Evolutionary conservation across 2,797 vertebrate species (phyloP), one percentile per base, ranked within the genome.

Genomic region (Lepilemur ruficaudatus): DNA sequence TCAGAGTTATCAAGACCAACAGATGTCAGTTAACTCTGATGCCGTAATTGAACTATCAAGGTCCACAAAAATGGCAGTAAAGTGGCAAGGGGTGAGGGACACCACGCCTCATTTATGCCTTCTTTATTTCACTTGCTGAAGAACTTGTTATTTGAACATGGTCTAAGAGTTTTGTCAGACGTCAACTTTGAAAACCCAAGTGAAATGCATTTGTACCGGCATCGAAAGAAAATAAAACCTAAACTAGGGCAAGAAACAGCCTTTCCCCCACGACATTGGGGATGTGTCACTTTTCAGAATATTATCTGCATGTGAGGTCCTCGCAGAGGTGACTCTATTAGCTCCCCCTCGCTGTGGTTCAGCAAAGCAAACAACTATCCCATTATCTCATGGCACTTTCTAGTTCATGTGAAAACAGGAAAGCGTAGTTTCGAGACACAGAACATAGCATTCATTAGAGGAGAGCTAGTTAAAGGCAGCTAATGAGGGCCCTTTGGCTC

Each of bases 381-480:
- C 59, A 95, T 96, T 76, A 95, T 93, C 35, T 81, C 72, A 83
- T 22, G 82, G 67, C 46, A 91, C 83, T 94, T 96, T 93, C 72
- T 52, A 92, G 50, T 83, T 93, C 84, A 35, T 92, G 22, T 93
- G 72, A 97, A 93, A 91, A 81, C 92, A 82, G 81, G 8, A 43
- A 94, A 94, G 75, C 13, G 8, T 70, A 70, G 30, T 89, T 97
- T 96, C 5, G 35, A 87, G 86, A 85, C 65, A 87, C 41, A 84
- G 94, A 93, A 91, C 78, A 70, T 5, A 88, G 67, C 32, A 30
- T 93, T 97, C 87, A 96, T 95, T 91, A 97, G 48, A 97, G 48
- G 67, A 95, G 73, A 90, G 72, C 91, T 95, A 87, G 90, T 95
- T 97, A 91, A 94, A 95, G 9, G 82, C 88, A 75, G 92, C 88